A percentile compares a stretch with the other conserved stretches of the same genome.
Conservation (phyloP, 2,888 invertebrate species). For the Archaeoteleia sp. region DNA sequence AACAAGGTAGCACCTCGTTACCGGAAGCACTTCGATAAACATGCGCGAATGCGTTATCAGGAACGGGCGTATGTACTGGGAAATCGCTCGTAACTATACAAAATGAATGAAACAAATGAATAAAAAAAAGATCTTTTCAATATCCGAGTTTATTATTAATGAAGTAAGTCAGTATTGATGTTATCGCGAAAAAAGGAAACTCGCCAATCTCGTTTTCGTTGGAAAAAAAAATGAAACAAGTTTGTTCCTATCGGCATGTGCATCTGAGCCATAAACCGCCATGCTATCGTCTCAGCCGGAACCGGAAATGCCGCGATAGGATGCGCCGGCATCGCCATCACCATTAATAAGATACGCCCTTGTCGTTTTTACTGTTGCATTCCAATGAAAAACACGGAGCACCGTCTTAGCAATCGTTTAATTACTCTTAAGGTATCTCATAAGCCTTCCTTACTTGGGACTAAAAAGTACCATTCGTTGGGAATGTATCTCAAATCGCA, state of each 20-base stretch:
- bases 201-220: too few relatives aligned
- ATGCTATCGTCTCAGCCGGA: slow-evolving; percentile 27
- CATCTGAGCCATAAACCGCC: slow-evolving; percentile 20
- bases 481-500: too few relatives aligned
- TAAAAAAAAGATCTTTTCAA: too few relatives aligned
- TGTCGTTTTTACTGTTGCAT: slow-evolving; percentile 23
- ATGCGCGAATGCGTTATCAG: slow-evolving; percentile 24
- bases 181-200: too few relatives aligned
- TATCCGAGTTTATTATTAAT: too few relatives aligned
- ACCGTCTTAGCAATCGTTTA: slow-evolving; percentile 16
- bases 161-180: too few relatives aligned
- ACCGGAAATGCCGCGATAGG: slow-evolving; percentile 31
- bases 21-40: slow-evolving; percentile 54
- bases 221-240: slow-evolving; percentile 13
- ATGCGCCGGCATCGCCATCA: slow-evolving; percentile 21
- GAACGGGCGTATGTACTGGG: slow-evolving; percentile 2
- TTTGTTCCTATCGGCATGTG: slow-evolving; percentile 18
- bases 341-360: slow-evolving; percentile 34
- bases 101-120: too few relatives aligned
- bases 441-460: too few relatives aligned
- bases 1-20: slow-evolving; percentile 51
- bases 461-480: too few relatives aligned
- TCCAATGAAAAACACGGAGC: slow-evolving; percentile 10
- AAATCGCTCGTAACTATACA: slow-evolving; percentile 18
- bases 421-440: slow-evolving; percentile 4